These are phyloP conservation scores for Eretmocerus hayati DNA, from an alignment of 2,888 invertebrate genomes.

Conservation along the genomic window DNA sequence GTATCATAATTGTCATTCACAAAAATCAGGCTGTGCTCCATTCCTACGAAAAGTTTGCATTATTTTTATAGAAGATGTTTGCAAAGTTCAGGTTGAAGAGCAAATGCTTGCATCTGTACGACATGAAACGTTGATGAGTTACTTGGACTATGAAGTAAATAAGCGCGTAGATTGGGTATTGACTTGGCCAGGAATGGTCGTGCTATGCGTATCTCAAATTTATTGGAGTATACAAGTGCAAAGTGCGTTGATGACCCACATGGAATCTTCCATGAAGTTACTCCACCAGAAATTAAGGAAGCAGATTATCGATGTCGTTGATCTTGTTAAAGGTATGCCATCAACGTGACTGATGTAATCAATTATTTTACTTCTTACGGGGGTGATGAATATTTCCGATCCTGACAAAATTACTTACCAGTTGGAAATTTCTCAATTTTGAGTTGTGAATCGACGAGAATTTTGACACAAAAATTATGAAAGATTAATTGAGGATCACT, in stretches of 20 bases:
- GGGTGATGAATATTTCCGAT: too few species aligned
- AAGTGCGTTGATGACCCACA: slow-evolving; percentile 56
- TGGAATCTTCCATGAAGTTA: slow-evolving; percentile 51
- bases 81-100: slow-evolving; percentile 68
- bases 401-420: too few species aligned
- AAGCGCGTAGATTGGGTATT: slow-evolving; percentile 64
- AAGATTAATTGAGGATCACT: too few species aligned
- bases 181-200: slow-evolving; percentile 77
- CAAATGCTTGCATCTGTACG: slow-evolving; percentile 70
- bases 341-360: too few species aligned
- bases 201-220: slow-evolving; percentile 71
- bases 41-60: too few species aligned
- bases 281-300: slow-evolving; percentile 53
- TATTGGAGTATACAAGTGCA: slow-evolving; percentile 79
- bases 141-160: slow-evolving; percentile 56
- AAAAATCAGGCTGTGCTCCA: too few species aligned
- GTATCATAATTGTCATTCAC: too few species aligned
- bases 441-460: too few species aligned
- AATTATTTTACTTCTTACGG: too few species aligned
- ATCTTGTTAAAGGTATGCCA: slow-evolving; percentile 53
- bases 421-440: too few species aligned
- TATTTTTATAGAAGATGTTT: too few species aligned
- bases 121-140: slow-evolving; percentile 62
- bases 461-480: too few species aligned
- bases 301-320: slow-evolving; percentile 69